A percentile compares a stretch with the other conserved stretches of the same genome.
Conservation (phyloP, 2,888 invertebrate genomes). For the Orthosia gracilis region DNA sequence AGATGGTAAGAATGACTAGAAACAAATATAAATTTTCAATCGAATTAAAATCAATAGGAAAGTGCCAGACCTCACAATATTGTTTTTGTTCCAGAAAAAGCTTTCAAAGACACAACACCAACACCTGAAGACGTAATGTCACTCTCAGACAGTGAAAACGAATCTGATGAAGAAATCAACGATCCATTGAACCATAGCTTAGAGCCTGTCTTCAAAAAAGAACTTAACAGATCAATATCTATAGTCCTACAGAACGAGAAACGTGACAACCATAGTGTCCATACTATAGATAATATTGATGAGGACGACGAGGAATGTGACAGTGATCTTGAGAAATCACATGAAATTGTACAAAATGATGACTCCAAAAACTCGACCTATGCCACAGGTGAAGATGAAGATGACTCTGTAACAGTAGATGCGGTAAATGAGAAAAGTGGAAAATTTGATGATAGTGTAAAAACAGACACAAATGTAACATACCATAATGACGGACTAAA, state of each 20-base stretch:
- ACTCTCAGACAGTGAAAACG: constrained; percentile 76
- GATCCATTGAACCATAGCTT: constrained; percentile 81
- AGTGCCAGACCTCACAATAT: background rate
- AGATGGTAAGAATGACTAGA: constrained; percentile 74
- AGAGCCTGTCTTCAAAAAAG: constrained; percentile 82
- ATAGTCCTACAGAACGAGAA: constrained; percentile 59
- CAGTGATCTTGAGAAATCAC: constrained; percentile 69
- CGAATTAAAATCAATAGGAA: background rate
- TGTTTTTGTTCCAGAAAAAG: constrained; percentile 78
- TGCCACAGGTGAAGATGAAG: constrained; percentile 65
- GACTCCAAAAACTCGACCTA: constrained; percentile 58
- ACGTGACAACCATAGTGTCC: constrained; percentile 55
- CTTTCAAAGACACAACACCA: constrained; percentile 66
- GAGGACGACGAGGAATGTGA: constrained; percentile 65
- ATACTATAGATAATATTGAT: constrained; percentile 59
- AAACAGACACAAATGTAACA: constrained; percentile 35
- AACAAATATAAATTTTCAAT: background rate
- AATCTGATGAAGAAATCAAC: constrained; percentile 73
- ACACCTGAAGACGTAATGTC: constrained; percentile 70
- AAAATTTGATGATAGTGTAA: constrained; percentile 20
- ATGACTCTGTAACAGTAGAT: constrained; percentile 26
- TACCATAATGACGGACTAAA: constrained; percentile 33
- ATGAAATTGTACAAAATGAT: constrained; percentile 66
- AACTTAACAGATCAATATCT: constrained; percentile 73
- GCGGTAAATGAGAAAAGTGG: constrained; percentile 2